A percentile compares a stretch with the other conserved stretches of the same genome.
Conservation (phyloP, 2,797 vertebrate genomes). For the Alouatta caraya region DNA sequence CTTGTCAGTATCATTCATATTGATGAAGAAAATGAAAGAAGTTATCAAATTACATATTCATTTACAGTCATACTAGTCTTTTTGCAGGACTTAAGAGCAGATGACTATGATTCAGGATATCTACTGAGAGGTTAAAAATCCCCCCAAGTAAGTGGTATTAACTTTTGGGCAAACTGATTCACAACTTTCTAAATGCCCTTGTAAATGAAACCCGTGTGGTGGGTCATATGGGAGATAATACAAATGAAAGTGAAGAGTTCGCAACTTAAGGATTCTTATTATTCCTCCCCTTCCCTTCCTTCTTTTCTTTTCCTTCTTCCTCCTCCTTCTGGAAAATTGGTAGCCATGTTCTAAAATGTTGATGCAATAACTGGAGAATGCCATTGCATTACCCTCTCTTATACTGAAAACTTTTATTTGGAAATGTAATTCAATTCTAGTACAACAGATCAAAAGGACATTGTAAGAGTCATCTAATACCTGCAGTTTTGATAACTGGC, state of each 20-base stretch:
- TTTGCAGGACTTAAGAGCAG: neutral
- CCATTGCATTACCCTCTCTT: neutral
- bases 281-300: neutral
- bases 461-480: neutral
- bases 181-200: neutral
- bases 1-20: neutral
- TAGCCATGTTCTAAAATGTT: neutral
- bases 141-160: neutral
- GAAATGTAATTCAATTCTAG: neutral
- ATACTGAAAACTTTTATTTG: neutral
- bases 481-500: neutral
- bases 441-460: neutral
- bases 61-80: neutral
- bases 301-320: too few species aligned
- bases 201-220: neutral
- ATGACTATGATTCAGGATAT: neutral
- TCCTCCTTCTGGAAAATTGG: neutral
- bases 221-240: neutral
- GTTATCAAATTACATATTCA: neutral
- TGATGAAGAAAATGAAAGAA: neutral
- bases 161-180: neutral
- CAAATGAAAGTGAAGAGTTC: neutral
- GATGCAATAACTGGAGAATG: neutral
- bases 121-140: constrained; percentile 9
- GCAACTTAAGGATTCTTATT: neutral